A percentile compares a stretch with the other conserved stretches of the same genome.
Evolutionary conservation across 2,797 vertebrate species (phyloP).

Genomic region (Chaenodraco wilsoni): DNA sequence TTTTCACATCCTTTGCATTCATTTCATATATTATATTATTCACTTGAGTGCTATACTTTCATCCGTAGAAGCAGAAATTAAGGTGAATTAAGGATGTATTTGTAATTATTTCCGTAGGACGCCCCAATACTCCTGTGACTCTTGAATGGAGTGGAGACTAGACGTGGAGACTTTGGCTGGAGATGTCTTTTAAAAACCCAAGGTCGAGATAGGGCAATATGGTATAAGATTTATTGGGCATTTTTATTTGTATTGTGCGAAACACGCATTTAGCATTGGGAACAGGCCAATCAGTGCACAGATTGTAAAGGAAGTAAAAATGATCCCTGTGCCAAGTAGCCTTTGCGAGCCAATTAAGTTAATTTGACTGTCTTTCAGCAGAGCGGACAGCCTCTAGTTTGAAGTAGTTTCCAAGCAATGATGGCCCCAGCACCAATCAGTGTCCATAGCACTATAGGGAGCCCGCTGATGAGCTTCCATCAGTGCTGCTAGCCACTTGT

Average conservation of each 20-base stretch:
- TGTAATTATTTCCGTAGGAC: neutral
- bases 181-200: neutral
- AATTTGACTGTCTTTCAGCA: slow-evolving; percentile 64
- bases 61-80: neutral
- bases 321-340: slow-evolving; percentile 30
- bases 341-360: slow-evolving; percentile 65
- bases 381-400: slow-evolving; percentile 56
- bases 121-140: slow-evolving; percentile 4
- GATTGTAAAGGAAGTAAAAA: slow-evolving; percentile 57
- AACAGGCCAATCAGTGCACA: slow-evolving; percentile 26
- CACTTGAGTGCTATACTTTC: neutral
- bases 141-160: neutral
- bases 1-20: slow-evolving; percentile 17
- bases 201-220: neutral
- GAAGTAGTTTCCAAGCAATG: slow-evolving; percentile 66
- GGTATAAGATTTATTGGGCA: neutral
- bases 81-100: neutral
- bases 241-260: slow-evolving; percentile 30
- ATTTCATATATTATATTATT: neutral
- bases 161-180: neutral
- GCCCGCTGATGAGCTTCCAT: slow-evolving; percentile 76
- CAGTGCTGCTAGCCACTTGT: slow-evolving; percentile 75
- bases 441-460: slow-evolving; percentile 64
- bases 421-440: slow-evolving; percentile 72
- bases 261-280: neutral